Evolutionary conservation across 2,888 invertebrate species (phyloP), one percentile per base, ranked within the genome.

Genomic region (Macrosoma leucophasiata): DNA sequence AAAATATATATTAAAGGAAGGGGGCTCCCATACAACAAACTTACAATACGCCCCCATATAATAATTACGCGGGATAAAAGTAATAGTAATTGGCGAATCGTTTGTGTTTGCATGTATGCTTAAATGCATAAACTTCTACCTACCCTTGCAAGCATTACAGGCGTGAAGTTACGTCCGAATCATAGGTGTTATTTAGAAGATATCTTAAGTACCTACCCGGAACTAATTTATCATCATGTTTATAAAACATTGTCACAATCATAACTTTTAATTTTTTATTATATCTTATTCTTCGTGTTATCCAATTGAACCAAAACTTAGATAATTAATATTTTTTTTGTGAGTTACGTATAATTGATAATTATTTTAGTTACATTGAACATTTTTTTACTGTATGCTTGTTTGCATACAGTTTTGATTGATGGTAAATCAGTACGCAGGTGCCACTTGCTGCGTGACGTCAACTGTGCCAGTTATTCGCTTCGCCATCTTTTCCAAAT

Each of bases 201-300:
- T 13, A n/a, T 14, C 4, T 19, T 13, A 10, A 10, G 7, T 9
- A 10, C 26, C 18, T 22, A 46, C 38, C 38, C 40, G 40, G 43
- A 46, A 43, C 43, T 40, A 18, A 29, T 22, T 36, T 37, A 41
- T 39, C 43, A 11, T n/a, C 10, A 18, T 36, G 32, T 39, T 40
- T 40, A 34, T 35, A 38, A 35, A 34, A 24, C 26, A 21, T 13
- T 19, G 31, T 25, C 25, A 31, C n/a, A n/a, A n/a, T n/a, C n/a
- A n/a, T n/a, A n/a, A n/a, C n/a, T n/a, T n/a, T n/a, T n/a, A n/a
- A n/a, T n/a, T 21, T 21, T 21, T 21, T 4, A 21, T 6, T 21
- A 6, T 21, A 6, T 21, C 10, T 12, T 38, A n/a, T 17, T 7
- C 17, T 17, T 4, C 17, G 17, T 17, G 7, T 17, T 5, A 17